Base-by-base conservation (phyloP, 2,113 vertebrate genomes). In the Oxygymnocypris stewartii region DNA sequence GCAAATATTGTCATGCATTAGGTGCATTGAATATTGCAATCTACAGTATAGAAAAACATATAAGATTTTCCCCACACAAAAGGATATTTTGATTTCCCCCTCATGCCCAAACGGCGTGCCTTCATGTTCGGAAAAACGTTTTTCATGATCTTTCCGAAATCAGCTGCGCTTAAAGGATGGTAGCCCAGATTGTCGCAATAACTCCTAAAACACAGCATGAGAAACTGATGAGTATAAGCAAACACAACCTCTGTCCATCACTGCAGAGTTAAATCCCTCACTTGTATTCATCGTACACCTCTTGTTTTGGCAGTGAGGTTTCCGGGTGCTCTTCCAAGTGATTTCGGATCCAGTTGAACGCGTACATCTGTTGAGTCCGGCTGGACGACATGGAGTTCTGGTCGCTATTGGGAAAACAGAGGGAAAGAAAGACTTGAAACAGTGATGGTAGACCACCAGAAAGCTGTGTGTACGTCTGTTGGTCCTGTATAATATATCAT, bases 51-150 rank as follows among this genome's bases (percentile, higher is more conserved):
- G 9, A 3, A 31, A 71, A 10, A 71, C 51, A 7, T 9, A 28
- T 74, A 11, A 12, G 42, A 44, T 25, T 47, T 61, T 20, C 7
- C n/a, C 54, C 67, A 14, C 57, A 20, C 83, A n/a, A 95, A 98
- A 99, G 98, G 98, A 99, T 99, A 99, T 99, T 99, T 99, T 87
- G 98, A 99, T 97, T 99, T 99, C 89, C 96, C 96, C 94, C 98
- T 97, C 92, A 98, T 99, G 94, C 98, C 98, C 90, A 99, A 95
- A 82, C 98, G 97, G 88, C 98, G 98, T 76, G 98, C 98, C 95
- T 99, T 99, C 98, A 99, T 99, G 93, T 99, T 99, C 59, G 98
- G 98, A 96, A 99, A 99, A 90, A 99, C 97, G 69, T 99, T 99
- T 94, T 99, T 99, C 98, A 99, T 99, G 89, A 99, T 99, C 95